Evolutionary conservation across 2,888 invertebrate genomes (phyloP), one percentile per base, ranked within the genome.

Genomic region (Melanotus villosus): DNA sequence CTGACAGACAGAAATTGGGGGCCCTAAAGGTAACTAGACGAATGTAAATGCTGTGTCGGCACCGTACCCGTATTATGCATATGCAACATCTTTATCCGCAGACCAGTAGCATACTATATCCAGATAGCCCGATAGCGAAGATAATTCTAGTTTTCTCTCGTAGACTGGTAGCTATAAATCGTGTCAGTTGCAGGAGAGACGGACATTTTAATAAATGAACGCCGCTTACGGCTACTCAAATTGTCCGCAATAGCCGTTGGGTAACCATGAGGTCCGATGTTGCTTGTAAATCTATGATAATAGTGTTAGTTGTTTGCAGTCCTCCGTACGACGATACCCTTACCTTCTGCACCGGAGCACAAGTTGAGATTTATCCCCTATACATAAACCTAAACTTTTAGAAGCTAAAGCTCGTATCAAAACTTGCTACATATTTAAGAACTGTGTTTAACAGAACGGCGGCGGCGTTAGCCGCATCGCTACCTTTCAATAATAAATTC

Each of bases 121-220:
- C 38, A 70, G 68, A 73, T 72, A 73, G 43, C 45, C 65, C 60
- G 73, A 72, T 73, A 75, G 70, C 64, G 54, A 67, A 73, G 73
- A 75, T 75, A 75, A 75, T 75, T 75, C 70, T 66, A 75, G 73
- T 73, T 72, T 71, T 73, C 74, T 70, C 71, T 73, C 65, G 70
- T 73, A 71, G 70, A 69, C 71, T 72, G 71, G 71, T 70, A 70
- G 71, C 72, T 70, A 73, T 75, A 73, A 75, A 73, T 73, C 71
- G 72, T 68, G 72, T 68, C 75, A 73, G 66, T 66, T 73, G 64
- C 66, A 69, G 66, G 32, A 50, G 65, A 73, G 73, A 72, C 68
- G 70, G 72, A 75, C 73, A 75, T 75, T 75, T 75, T 72, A 75
- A 75, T 75, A 73, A 73, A 75, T 72, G 72, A 72, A 75, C 63